phyloP scores from a whole-genome alignment of 2,113 vertebrate species.

The Arenaria interpres region DNA sequence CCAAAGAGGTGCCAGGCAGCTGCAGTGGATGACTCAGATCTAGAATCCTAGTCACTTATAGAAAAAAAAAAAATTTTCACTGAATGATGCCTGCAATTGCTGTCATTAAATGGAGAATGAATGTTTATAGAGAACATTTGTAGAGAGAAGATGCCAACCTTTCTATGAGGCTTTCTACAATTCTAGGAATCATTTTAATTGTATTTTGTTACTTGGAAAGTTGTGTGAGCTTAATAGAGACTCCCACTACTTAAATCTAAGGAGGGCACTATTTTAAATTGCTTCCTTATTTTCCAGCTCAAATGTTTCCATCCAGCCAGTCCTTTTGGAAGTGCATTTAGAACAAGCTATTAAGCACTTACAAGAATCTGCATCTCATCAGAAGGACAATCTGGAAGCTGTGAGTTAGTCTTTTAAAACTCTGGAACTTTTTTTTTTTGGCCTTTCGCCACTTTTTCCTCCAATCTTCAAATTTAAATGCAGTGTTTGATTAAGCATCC shows the following conservation, averaged over 20 bases:
- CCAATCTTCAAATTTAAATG: background rate
- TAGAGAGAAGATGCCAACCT: background rate
- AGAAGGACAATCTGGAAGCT: background rate
- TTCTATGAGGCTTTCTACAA: background rate
- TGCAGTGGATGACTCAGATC: constrained; percentile 34
- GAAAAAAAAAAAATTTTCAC: background rate
- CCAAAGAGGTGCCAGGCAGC: constrained; percentile 33
- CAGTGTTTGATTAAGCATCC: background rate
- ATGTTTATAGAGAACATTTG: background rate
- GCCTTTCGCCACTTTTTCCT: background rate
- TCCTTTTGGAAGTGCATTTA: background rate
- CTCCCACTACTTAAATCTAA: background rate
- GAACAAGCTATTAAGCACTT: background rate
- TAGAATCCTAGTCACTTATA: background rate
- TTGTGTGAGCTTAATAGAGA: background rate
- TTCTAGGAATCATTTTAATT: background rate
- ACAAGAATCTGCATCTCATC: background rate
- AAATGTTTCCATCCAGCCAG: background rate
- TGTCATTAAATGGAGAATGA: background rate
- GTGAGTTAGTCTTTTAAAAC: background rate
- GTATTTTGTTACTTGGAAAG: background rate
- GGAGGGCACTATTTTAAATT: background rate
- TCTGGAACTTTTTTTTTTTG: background rate
- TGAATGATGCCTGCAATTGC: constrained; percentile 17
- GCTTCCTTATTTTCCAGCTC: background rate